phyloP scores from a whole-genome alignment of 2,888 invertebrate species.

The Calameuta idolon region DNA sequence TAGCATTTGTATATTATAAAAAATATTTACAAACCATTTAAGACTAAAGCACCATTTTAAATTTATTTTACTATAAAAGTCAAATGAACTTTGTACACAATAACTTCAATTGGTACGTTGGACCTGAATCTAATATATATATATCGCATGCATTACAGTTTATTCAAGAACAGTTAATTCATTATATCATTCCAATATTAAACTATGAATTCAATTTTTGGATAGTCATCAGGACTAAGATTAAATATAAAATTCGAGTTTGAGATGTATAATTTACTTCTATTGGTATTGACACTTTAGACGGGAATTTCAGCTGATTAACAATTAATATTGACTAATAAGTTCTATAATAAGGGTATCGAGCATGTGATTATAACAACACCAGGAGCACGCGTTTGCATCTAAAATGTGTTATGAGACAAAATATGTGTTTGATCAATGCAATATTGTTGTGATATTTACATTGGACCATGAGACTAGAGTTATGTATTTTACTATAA shows the following conservation, averaged over 20 bases:
- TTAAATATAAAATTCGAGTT: background rate
- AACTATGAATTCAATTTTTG: background rate
- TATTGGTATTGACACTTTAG: background rate
- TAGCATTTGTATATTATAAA: background rate
- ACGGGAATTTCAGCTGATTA: background rate
- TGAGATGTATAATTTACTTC: background rate
- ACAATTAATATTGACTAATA: background rate
- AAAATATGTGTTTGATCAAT: conserved; percentile 1
- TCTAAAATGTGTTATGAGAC: background rate
- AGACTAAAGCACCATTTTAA: background rate
- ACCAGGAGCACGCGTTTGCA: background rate
- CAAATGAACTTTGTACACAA: background rate
- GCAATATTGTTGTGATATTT: conserved; percentile 7
- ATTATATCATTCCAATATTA: background rate
- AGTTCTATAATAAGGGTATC: background rate
- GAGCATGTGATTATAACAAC: background rate
- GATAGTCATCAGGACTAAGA: background rate
- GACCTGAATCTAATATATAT: background rate
- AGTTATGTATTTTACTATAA: background rate
- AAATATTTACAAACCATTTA: background rate
- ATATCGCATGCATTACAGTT: background rate
- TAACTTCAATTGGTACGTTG: background rate
- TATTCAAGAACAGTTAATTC: background rate
- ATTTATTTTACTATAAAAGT: background rate
- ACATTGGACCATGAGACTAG: background rate